phyloP scores from a whole-genome alignment of 2,888 invertebrate species.

The Xanthia icteritia region DNA sequence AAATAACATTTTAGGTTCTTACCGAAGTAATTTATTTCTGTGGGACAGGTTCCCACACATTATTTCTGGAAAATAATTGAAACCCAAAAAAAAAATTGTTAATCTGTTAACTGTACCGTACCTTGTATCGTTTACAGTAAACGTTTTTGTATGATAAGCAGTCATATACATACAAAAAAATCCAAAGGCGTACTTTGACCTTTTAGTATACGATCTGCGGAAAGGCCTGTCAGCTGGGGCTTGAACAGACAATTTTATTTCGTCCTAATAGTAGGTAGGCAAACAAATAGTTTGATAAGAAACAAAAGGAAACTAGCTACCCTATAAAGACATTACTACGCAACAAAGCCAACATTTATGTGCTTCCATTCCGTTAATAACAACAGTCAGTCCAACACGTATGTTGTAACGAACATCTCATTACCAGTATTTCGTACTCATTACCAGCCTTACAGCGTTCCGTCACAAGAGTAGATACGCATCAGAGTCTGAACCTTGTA shows the following conservation, averaged over 20 bases:
- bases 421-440: constrained; percentile 82
- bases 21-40: not conserved
- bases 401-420: constrained; percentile 85
- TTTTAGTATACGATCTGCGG: not conserved
- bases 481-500: constrained; percentile 18
- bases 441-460: constrained; percentile 75
- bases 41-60: not conserved
- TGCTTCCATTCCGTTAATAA: constrained; percentile 68
- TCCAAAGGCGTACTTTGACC: not conserved
- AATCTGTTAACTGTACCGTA: not conserved
- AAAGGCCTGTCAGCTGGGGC: not conserved
- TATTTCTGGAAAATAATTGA: not conserved
- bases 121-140: not conserved
- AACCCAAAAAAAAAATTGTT: not conserved
- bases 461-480: constrained; percentile 45
- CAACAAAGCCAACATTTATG: constrained; percentile 60
- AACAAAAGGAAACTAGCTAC: constrained; percentile 43
- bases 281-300: constrained; percentile 8
- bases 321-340: constrained; percentile 52
- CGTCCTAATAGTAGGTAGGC: not conserved
- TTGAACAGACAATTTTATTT: constrained; percentile 1
- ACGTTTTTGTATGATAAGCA: not conserved
- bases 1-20: constrained; percentile 3
- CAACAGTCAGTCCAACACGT: constrained; percentile 77
- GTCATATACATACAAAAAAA: not conserved